Base-by-base conservation (phyloP, 2,797 vertebrate species). In the Lagocephalus sceleratus region DNA sequence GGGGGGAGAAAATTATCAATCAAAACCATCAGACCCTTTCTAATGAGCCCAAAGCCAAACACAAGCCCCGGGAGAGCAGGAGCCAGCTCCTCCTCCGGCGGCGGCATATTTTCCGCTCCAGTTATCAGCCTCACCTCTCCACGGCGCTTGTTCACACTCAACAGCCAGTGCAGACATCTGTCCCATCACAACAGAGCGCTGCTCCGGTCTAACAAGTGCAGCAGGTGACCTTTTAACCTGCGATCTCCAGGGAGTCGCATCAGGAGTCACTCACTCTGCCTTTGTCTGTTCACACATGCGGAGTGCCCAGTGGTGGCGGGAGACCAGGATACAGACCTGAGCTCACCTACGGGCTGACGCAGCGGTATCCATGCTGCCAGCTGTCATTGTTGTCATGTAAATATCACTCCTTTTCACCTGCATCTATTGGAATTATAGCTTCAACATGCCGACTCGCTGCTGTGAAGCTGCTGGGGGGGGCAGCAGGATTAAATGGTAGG, bases 1-100 rank as follows among this genome's bases (percentile, higher is more conserved):
- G 29, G 12, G 14, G 6, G 3, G 23, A 47, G 47, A 67, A 60
- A 32, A 74, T 63, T 58, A 69, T 79, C 63, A 61, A 71, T 76
- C 66, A 67, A 54, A 62, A 20, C 35, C 47, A 59, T 72, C 66
- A 63, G 57, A 66, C 47, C 52, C 46, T 11, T 51, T 63, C 52
- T 68, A 65, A 68, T 57, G 57, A 61, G 39, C 53, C 63, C 47
- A 57, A 59, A 54, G 54, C 32, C 20, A 40, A 44, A 62, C 0
- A 5, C 43, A 57, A 19, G n/a, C 23, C 38, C 2, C n/a, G 14
- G 47, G 46, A 49, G 15, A 20, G 44, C 21, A 23, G 35, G 1
- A 5, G 23, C 14, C 7, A 0, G 42, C 29, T 60, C 35, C 29
- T 60, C 35, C 25, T 47, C 20, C 14, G 40, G 1, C 2, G 25